Conservation (phyloP, 2,113 vertebrate genomes). For the Plecturocebus donacophilus region DNA sequence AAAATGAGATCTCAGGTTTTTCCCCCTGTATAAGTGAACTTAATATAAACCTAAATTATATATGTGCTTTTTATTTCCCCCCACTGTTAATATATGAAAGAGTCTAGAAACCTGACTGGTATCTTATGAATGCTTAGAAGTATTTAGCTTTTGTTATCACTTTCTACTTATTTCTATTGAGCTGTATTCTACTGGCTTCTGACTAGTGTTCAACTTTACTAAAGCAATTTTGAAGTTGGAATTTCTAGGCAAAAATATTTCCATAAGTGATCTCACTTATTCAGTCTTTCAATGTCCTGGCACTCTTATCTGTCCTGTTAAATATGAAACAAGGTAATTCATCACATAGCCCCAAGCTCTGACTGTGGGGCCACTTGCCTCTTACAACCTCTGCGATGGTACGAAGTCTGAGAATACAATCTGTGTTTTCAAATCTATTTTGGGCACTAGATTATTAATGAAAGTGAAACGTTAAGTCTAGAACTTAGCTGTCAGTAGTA, state of each 20-base stretch:
- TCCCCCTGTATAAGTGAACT: neutral
- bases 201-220: neutral
- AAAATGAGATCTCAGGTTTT: neutral
- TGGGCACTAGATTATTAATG: neutral
- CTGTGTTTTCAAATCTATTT: neutral
- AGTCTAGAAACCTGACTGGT: neutral
- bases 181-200: neutral
- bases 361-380: neutral
- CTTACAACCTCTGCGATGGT: neutral
- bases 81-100: neutral
- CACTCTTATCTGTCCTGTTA: neutral
- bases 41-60: neutral
- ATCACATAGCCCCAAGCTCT: neutral
- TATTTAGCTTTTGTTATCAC: neutral
- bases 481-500: neutral
- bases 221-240: conserved; percentile 3
- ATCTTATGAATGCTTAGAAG: neutral
- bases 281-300: neutral
- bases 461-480: neutral
- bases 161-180: neutral
- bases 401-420: neutral
- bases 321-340: neutral
- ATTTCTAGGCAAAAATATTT: neutral
- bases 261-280: neutral
- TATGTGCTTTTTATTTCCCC: neutral